Conservation (phyloP, 2,888 invertebrate species). For the Acronicta alni region DNA sequence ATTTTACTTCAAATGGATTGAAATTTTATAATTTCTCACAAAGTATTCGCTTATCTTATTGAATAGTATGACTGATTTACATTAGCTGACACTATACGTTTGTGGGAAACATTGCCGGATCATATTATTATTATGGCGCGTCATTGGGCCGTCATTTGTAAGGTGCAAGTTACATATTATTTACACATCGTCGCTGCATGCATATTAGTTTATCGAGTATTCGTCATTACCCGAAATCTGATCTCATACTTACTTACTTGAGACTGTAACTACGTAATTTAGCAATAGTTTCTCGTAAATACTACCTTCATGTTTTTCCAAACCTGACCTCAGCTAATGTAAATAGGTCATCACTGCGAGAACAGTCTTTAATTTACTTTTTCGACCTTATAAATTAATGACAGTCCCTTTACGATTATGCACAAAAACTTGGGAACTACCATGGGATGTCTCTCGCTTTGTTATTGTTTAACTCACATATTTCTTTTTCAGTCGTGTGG, state of each 20-base stretch:
- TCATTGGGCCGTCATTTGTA: neutral
- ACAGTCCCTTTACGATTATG: slow-evolving; percentile 13
- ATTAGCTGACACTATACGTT: slow-evolving; percentile 11
- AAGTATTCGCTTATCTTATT: neutral
- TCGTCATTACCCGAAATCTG: slow-evolving; percentile 17
- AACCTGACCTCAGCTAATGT: slow-evolving; percentile 17
- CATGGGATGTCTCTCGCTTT: slow-evolving; percentile 42
- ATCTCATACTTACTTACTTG: too few species aligned
- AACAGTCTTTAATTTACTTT: neutral
- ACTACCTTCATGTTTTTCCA: neutral
- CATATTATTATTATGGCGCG: neutral
- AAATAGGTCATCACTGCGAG: slow-evolving; percentile 30
- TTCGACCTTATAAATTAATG: slow-evolving; percentile 12
- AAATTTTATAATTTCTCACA: slow-evolving; percentile 9
- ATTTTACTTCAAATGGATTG: neutral
- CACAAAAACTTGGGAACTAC: slow-evolving; percentile 32
- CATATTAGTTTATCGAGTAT: slow-evolving; percentile 1
- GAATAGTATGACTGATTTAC: slow-evolving; percentile 31
- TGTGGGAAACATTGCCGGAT: neutral
- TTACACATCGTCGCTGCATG: slow-evolving; percentile 24
- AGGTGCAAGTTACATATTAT: too few species aligned
- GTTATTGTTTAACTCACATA: slow-evolving; percentile 68
- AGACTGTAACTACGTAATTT: too few species aligned
- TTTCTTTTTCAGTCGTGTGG: slow-evolving; percentile 85
- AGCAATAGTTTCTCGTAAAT: neutral